Conservation (phyloP, 2,797 vertebrate genomes). For the Tragelaphus oryx region DNA sequence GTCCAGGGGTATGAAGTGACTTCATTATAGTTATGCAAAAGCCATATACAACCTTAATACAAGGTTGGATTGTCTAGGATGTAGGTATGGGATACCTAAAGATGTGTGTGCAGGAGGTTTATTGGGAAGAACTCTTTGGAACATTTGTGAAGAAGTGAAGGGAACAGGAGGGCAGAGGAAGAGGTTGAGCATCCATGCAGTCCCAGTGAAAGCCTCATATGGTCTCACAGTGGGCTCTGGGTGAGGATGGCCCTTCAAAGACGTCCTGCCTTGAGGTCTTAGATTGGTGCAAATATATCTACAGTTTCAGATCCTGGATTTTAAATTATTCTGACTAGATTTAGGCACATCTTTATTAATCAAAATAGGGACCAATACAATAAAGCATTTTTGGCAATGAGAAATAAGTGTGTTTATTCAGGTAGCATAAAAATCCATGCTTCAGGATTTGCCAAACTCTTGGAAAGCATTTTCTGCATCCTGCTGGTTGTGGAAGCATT, state of each 20-base stretch:
- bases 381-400: not conserved
- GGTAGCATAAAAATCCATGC: not conserved
- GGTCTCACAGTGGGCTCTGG: not conserved
- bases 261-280: not conserved
- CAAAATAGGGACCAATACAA: not conserved
- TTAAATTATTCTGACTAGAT: not conserved
- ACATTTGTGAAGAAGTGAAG: not conserved
- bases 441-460: not conserved
- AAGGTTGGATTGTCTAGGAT: not conserved
- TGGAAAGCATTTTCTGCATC: not conserved
- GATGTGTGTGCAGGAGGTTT: not conserved
- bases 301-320: not conserved
- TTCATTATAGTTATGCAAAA: not conserved
- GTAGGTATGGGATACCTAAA: not conserved
- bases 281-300: not conserved
- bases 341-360: not conserved
- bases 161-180: not conserved
- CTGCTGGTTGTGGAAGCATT: not conserved
- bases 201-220: not conserved
- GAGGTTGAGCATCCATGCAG: accelerated
- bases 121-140: not conserved
- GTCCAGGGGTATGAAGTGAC: not conserved
- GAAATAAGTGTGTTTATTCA: not conserved
- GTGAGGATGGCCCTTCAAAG: not conserved
- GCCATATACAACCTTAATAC: not conserved